Conservation (phyloP, 2,888 invertebrate genomes). For the Empis stercorea region DNA sequence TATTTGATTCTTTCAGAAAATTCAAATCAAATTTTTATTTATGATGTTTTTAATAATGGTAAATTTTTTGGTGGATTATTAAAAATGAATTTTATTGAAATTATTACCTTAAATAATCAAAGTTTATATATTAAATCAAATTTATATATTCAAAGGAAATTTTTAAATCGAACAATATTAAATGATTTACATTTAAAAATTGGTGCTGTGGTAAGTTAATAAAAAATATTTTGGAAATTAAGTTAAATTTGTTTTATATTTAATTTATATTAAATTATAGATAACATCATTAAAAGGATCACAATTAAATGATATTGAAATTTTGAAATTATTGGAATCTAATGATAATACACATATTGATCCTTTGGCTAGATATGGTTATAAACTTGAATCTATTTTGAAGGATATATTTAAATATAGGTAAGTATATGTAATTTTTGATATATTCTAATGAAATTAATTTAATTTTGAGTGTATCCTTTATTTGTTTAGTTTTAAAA, state of each 20-base stretch:
- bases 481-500: no score
- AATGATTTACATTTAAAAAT: constrained; percentile 24
- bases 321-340: background rate
- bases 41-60: constrained; percentile 33
- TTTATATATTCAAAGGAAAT: constrained; percentile 17
- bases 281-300: background rate
- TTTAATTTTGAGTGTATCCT: no score
- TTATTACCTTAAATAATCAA: constrained; percentile 21
- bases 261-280: background rate
- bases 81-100: constrained; percentile 26
- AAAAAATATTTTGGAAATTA: no score
- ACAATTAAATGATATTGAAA: no score
- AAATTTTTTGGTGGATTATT: constrained; percentile 26
- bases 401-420: constrained; percentile 23
- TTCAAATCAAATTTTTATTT: constrained; percentile 10
- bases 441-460: no score
- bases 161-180: constrained; percentile 23
- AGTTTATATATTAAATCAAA: constrained; percentile 14
- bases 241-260: background rate
- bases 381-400: constrained; percentile 16
- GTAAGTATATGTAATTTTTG: constrained; percentile 23
- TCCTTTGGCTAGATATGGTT: constrained; percentile 21
- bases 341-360: constrained; percentile 19
- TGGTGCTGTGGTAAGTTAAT: constrained; percentile 21
- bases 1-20: no score